phyloP scores from a whole-genome alignment of 2,888 invertebrate species.

The Apamea sordens region DNA sequence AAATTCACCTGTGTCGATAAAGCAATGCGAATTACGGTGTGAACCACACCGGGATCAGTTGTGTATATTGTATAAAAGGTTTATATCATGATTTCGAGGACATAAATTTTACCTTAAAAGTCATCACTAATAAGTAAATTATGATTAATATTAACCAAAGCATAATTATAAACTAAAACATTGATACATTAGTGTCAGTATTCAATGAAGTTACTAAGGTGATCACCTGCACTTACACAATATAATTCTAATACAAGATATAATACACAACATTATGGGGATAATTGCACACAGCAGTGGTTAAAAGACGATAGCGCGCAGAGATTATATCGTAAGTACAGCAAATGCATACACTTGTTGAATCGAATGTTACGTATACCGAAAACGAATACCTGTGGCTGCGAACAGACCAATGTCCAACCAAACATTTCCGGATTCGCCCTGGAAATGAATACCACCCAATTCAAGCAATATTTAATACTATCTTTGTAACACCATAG shows the following conservation, averaged over 20 bases:
- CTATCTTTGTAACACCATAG: conserved; percentile 79
- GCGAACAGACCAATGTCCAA: conserved; percentile 44
- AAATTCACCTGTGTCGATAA: conserved; percentile 88
- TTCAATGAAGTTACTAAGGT: conserved; percentile 82
- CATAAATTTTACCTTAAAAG: conserved; percentile 84
- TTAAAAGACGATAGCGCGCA: conserved; percentile 81
- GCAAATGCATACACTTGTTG: conserved; percentile 71
- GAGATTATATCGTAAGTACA: conserved; percentile 81
- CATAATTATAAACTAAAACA: conserved; percentile 88
- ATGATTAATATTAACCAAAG: conserved; percentile 89
- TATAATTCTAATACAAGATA: conserved; percentile 86
- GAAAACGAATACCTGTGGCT: conserved; percentile 57
- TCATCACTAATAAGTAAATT: conserved; percentile 87
- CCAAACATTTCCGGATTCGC: conserved; percentile 62
- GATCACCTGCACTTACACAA: conserved; percentile 77
- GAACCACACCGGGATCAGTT: conserved; percentile 78
- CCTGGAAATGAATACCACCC: conserved; percentile 77
- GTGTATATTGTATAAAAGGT: conserved; percentile 85
- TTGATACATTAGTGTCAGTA: conserved; percentile 86
- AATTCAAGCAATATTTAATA: conserved; percentile 79
- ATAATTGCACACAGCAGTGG: conserved; percentile 87
- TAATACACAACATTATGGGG: conserved; percentile 86
- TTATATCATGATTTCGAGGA: conserved; percentile 86
- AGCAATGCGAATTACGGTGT: conserved; percentile 83
- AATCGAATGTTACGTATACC: conserved; percentile 69